A percentile compares a stretch with the other conserved stretches of the same genome.
Evolutionary conservation across 2,797 vertebrate genomes (phyloP).

Genomic region (Siniperca scherzeri): DNA sequence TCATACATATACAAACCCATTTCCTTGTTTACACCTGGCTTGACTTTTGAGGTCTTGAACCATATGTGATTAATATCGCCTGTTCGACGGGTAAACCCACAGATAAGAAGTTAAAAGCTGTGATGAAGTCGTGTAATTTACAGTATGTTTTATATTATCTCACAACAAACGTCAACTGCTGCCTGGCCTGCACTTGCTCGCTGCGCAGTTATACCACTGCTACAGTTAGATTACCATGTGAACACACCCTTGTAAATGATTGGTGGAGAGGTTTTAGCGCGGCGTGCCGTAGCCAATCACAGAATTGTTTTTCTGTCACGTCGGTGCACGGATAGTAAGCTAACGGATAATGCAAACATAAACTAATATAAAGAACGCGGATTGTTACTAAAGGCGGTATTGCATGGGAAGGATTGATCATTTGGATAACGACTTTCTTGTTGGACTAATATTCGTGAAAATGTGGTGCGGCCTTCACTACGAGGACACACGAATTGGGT

Average conservation of each 20-base stretch:
- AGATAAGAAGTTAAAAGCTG: rapidly evolving
- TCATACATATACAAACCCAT: too few species aligned
- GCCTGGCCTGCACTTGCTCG: conserved; percentile 7
- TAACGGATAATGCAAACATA: conserved; percentile 79
- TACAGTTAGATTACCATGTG: conserved; percentile 24
- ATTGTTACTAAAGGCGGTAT: neutral
- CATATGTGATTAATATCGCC: neutral
- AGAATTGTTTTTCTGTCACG: conserved; percentile 83
- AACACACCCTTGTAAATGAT: conserved; percentile 76
- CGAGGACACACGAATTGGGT: conserved; percentile 51
- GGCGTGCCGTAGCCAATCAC: conserved; percentile 83
- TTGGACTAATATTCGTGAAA: conserved; percentile 18
- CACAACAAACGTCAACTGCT: neutral
- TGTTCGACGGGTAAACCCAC: rapidly evolving
- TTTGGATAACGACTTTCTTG: neutral
- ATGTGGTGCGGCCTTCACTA: conserved; percentile 35
- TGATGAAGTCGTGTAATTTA: neutral
- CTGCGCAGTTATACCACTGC: conserved; percentile 47
- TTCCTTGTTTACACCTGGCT: conserved; percentile 4
- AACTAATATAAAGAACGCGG: conserved; percentile 68
- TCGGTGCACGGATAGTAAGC: conserved; percentile 79
- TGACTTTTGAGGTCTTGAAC: neutral
- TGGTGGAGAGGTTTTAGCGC: conserved; percentile 85
- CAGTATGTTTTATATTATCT: neutral
- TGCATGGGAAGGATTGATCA: neutral